Base-by-base conservation (phyloP, 2,888 invertebrate species). In the Fragum sueziense region DNA sequence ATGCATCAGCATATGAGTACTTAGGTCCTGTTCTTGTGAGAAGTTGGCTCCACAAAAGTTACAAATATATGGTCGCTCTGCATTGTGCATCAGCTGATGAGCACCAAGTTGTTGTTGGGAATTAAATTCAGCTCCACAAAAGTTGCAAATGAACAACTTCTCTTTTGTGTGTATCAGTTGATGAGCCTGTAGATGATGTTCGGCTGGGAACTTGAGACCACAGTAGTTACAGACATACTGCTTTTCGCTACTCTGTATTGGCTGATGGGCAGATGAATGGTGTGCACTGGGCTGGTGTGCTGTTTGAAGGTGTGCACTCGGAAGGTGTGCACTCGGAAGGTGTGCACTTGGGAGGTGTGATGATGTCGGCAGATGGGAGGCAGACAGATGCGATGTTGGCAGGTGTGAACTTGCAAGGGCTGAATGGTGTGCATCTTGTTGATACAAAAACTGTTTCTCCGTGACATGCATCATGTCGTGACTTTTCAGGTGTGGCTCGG, bases 221-320 rank as follows among this genome's bases (percentile, higher is more conserved):
- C 65, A 65, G n/a, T 65, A 65, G 22, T 65, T 65, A 65, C 65
- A 65, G 17, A 65, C n/a, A 41, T 65, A 65, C 25, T 65, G 65
- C 34, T 65, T 65, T 25, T 65, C 65, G 6, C 17, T 22, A 11
- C 25, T 41, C 37, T 65, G 65, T 11, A 65, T 65, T 25, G 65
- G 65, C n/a, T 65, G 65, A 34, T 65, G 65, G 11, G 65, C 65
- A 25, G 65, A n/a, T 22, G 65, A 27, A 65, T 65, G 61, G 14
- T 47, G 47, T 47, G 47, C 47, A 20, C 20, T 2, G 3, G 47
- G 47, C 4, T 47, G 47, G 17, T 47, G 47, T 47, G 47, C 47
- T 9, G 47, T 9, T 4, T 14, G 4, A 3, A 9, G 47, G 47
- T 47, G 47, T 47, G 47, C 4, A 37, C 37, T 37, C n/a, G 47